Conservation (phyloP, 2,113 vertebrate genomes). For the Corydoras sp. region DNA sequence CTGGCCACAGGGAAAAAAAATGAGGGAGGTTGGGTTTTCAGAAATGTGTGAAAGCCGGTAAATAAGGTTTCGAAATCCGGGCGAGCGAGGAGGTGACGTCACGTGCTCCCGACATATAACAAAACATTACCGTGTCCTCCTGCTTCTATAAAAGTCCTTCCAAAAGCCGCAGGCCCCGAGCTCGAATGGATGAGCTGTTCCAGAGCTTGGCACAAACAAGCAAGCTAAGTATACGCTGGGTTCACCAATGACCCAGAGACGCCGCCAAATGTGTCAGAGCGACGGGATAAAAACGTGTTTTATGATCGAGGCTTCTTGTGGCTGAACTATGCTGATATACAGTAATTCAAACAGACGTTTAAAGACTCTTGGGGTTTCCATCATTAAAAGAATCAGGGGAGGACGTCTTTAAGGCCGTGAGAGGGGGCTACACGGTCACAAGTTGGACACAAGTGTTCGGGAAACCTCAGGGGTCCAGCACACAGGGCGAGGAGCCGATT, state of each 20-base stretch:
- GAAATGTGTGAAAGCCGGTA: conserved; percentile 45
- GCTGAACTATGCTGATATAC: conserved; percentile 61
- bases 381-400: conserved; percentile 47
- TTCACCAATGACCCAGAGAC: conserved; percentile 62
- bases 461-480: too few relatives aligned
- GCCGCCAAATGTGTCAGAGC: conserved; percentile 62
- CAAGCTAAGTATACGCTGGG: conserved; percentile 57
- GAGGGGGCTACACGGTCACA: conserved; percentile 46
- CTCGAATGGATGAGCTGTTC: conserved; percentile 45
- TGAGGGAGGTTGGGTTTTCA: conserved; percentile 15
- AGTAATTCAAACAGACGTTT: conserved; percentile 62
- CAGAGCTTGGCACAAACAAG: conserved; percentile 55
- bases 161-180: conserved; percentile 42
- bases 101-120: conserved; percentile 49
- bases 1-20: conserved; percentile 35
- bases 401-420: conserved; percentile 46
- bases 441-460: too few relatives aligned
- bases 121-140: conserved; percentile 59
- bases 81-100: conserved; percentile 46
- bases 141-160: conserved; percentile 57
- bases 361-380: conserved; percentile 53
- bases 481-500: too few relatives aligned
- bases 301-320: conserved; percentile 58
- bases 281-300: conserved; percentile 55
- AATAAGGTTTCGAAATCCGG: conserved; percentile 31